Percentiles rank a stretch among this genome's conserved stretches.
Evolutionary conservation across 2,113 vertebrate genomes (phyloP).

Genomic region (Erinaceus europaeus): DNA sequence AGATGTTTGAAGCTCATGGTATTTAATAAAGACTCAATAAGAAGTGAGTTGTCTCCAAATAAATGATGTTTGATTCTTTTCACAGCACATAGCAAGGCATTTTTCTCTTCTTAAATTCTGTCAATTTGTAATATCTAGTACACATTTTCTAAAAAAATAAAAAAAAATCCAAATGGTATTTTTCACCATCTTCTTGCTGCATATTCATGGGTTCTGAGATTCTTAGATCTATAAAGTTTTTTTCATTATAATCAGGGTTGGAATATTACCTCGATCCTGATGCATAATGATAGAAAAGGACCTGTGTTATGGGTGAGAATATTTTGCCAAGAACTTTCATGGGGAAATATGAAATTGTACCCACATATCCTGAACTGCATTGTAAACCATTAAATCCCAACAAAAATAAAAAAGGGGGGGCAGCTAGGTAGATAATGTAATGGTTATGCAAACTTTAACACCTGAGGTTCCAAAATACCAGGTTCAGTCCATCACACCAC

Average conservation of each 20-base stretch:
- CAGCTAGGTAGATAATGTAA: too few relatives aligned
- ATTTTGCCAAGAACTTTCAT: too few relatives aligned
- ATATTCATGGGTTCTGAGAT: neutral
- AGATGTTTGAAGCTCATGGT: neutral
- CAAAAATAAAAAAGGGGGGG: too few relatives aligned
- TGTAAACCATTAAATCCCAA: too few relatives aligned
- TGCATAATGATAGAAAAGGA: too few relatives aligned
- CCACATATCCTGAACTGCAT: too few relatives aligned
- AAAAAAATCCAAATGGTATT: conserved; percentile 30
- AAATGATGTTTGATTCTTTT: neutral
- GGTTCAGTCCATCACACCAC: too few relatives aligned
- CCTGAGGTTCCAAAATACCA: too few relatives aligned
- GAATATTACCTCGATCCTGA: too few relatives aligned
- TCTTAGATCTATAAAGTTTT: neutral
- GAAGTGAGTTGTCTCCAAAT: neutral
- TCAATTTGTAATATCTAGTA: neutral
- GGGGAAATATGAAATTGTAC: too few relatives aligned
- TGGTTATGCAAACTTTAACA: too few relatives aligned
- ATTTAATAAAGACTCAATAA: neutral
- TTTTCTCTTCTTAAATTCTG: neutral
- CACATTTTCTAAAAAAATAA: conserved; percentile 38
- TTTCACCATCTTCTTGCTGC: neutral
- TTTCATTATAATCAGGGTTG: neutral
- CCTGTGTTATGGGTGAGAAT: too few relatives aligned
- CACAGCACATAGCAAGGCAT: neutral